A percentile compares a stretch with the other conserved stretches of the same genome.
These are phyloP conservation scores for Coracopsis vasa DNA, from an alignment of 2,113 vertebrate species.

Conservation along the genomic window DNA sequence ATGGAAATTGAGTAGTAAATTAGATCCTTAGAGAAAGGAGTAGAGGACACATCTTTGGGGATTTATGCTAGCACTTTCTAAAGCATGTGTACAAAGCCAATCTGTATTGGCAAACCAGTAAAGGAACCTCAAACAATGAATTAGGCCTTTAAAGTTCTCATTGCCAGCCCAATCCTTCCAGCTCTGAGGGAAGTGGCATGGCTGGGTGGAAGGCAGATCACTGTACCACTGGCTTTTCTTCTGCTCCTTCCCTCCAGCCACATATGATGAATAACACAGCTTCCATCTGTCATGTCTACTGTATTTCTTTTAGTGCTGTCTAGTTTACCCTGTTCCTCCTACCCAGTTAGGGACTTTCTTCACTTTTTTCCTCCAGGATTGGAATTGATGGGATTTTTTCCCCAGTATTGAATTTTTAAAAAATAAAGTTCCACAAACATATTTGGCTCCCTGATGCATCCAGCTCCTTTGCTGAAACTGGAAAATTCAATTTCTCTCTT, in stretches of 20 bases:
- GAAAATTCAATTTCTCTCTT: neutral
- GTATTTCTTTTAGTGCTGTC: neutral
- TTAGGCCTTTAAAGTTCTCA: neutral
- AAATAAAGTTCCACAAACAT: neutral
- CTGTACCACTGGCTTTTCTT: neutral
- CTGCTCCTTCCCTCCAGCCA: neutral
- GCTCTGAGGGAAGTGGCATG: neutral
- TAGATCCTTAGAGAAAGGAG: neutral
- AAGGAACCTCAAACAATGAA: neutral
- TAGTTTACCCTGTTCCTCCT: neutral
- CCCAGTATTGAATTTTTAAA: neutral
- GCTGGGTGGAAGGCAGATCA: fast-evolving
- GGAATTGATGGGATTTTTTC: neutral
- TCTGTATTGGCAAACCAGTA: neutral
- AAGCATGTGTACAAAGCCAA: neutral
- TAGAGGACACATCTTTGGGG: neutral
- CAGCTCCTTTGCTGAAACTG: neutral
- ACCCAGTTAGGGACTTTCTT: neutral
- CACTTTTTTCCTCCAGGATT: neutral
- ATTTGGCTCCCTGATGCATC: neutral
- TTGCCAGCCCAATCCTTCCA: neutral
- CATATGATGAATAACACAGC: neutral
- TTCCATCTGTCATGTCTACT: neutral
- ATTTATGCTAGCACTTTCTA: neutral
- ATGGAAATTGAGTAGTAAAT: neutral